phyloP scores from a whole-genome alignment of 2,113 vertebrate species.

The Acrocephalus kingi region DNA sequence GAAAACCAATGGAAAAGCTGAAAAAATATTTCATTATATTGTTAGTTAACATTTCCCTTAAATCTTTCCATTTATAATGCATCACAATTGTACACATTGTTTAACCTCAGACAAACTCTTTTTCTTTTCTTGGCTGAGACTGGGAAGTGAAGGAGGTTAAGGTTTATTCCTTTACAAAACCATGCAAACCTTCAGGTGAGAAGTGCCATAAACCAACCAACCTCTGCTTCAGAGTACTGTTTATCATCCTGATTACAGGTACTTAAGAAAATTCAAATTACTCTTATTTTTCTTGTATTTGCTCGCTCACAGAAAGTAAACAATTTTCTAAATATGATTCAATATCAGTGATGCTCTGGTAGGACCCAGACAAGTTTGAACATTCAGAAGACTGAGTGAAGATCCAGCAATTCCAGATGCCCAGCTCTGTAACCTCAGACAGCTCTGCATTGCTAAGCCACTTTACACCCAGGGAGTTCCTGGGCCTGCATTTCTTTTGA shows the following conservation, averaged over 20 bases:
- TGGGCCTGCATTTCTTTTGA: not conserved
- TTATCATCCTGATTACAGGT: not conserved
- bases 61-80: not conserved
- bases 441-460: not conserved
- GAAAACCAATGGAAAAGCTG: not conserved
- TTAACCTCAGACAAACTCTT: not conserved
- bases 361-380: not conserved
- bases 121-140: not conserved
- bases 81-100: not conserved
- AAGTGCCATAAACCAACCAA: not conserved
- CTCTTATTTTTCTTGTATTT: not conserved
- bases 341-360: accelerated
- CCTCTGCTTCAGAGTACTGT: not conserved
- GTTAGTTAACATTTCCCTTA: not conserved
- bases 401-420: not conserved
- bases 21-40: not conserved
- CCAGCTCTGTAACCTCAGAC: not conserved
- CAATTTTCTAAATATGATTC: not conserved
- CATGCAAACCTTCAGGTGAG: not conserved
- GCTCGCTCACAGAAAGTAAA: not conserved
- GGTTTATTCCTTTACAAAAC: not conserved
- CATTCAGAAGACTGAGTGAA: not conserved
- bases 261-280: not conserved
- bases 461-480: not conserved
- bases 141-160: not conserved